Base-by-base conservation (phyloP, 2,113 vertebrate species). In the Carassius carassius region DNA sequence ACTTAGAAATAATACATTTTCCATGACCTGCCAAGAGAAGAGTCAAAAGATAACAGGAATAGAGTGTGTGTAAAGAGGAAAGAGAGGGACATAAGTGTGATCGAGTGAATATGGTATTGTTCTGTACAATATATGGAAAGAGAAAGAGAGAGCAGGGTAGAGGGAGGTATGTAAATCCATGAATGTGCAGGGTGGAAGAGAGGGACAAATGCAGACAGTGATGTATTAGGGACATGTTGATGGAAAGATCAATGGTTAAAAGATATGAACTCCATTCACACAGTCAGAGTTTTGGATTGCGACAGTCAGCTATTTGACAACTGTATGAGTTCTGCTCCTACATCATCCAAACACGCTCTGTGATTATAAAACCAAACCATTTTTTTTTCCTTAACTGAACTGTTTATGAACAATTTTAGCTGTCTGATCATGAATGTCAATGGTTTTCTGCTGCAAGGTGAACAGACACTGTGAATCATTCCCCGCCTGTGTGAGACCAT, bases 221-320 rank as follows among this genome's bases (percentile, higher is more conserved):
- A 88, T 86, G 81, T 80, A 88, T 88, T 88, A 51, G 84, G 81
- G 51, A 62, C 76, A 81, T 76, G 70, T 16, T 86, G 84, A 86
- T 88, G 62, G 87, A 73, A 65, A 82, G 76, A 85, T 82, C 58
- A 75, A 86, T 76, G 29, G 19, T 29, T 21, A 62, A 37, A 10
- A 35, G 47, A 65, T n/a, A n/a, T 44, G 23, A n/a, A 41, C n/a
- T 75, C 44, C 0, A 1, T 73, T 73, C 70, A 44, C 70, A 73
- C 35, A 75, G 41, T 74, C n/a, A 49, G 21, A 25, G 41, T 51
- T 75, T 49, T 1, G 19, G 16, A 69, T 69, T 19, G 32, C 1
- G 16, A 32, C 14, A 51, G 49, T 51, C 65, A 37, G 35, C 35
- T n/a, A 41, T 9, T 4, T 74, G 19, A 47, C 2, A 73, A n/a